Conservation (phyloP, 2,888 invertebrate genomes). For the Orthosia gracilis region DNA sequence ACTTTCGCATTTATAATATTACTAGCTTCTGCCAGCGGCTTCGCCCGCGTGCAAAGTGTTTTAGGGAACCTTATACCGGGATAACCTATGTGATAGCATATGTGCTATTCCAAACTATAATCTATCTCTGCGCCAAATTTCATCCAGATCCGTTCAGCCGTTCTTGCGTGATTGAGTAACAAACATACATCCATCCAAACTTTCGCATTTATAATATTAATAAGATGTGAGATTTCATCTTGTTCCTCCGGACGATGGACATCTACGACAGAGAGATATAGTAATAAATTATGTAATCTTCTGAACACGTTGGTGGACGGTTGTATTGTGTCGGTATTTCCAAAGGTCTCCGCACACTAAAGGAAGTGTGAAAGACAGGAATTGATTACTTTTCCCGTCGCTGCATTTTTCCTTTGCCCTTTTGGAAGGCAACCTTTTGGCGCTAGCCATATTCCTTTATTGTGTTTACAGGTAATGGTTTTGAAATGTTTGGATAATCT, state of each 20-base stretch:
- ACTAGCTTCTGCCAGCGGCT: too few relatives aligned
- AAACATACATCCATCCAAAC: too few relatives aligned
- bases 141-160: too few relatives aligned
- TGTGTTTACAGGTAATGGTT: background rate
- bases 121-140: too few relatives aligned
- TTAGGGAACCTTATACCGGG: too few relatives aligned
- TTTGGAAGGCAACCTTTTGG: background rate
- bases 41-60: too few relatives aligned
- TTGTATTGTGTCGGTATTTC: conserved; percentile 19
- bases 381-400: conserved; percentile 20
- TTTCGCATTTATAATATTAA: too few relatives aligned
- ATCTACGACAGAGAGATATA: background rate
- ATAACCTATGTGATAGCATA: too few relatives aligned
- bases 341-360: conserved; percentile 22
- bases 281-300: background rate
- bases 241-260: background rate
- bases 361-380: conserved; percentile 19
- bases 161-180: too few relatives aligned
- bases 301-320: background rate
- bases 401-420: conserved; percentile 14
- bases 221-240: too few relatives aligned
- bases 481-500: background rate
- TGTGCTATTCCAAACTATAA: too few relatives aligned
- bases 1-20: too few relatives aligned
- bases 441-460: background rate